phyloP scores from a whole-genome alignment of 1,140 invertebrate species.

The Euglossa dilemma region DNA sequence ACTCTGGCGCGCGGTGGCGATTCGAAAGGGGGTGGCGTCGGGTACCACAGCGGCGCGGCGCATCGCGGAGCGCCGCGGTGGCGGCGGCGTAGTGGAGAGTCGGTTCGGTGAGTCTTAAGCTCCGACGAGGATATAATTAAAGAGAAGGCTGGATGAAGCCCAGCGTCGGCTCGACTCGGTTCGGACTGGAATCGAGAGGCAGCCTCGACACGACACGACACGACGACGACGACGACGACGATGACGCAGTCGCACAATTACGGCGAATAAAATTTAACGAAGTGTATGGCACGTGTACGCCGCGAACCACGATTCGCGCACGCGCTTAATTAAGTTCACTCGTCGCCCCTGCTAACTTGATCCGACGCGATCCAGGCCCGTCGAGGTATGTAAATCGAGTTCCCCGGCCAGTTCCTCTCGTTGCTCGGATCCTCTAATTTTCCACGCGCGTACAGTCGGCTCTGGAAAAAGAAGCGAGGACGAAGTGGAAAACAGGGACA shows the following conservation, averaged over 20 bases:
- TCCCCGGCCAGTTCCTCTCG: conserved; percentile 53
- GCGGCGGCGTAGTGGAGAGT: neutral
- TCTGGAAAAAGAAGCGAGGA: neutral
- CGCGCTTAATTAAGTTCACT: conserved; percentile 73
- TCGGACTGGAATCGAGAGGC: neutral
- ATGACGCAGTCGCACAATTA: conserved; percentile 66
- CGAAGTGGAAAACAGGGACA: neutral
- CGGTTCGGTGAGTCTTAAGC: conserved; percentile 22
- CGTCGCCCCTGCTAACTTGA: conserved; percentile 66
- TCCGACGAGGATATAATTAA: conserved; percentile 58
- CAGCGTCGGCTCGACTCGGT: conserved; percentile 2
- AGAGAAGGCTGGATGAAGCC: conserved; percentile 36
- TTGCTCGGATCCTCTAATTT: conserved; percentile 62
- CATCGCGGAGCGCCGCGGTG: neutral
- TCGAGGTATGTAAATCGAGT: conserved; percentile 70
- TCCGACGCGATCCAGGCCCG: conserved; percentile 63
- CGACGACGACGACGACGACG: too few relatives aligned
- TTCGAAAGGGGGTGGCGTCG: conserved; percentile 14
- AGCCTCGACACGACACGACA: conserved; percentile 48
- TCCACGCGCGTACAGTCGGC: conserved; percentile 52
- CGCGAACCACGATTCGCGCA: conserved; percentile 63
- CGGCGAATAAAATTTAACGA: conserved; percentile 74
- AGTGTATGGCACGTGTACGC: conserved; percentile 62
- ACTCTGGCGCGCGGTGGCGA: neutral
- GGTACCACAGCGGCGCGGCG: too few relatives aligned